phyloP scores from a whole-genome alignment of 2,797 vertebrate genomes.

The Pangasius djambal region DNA sequence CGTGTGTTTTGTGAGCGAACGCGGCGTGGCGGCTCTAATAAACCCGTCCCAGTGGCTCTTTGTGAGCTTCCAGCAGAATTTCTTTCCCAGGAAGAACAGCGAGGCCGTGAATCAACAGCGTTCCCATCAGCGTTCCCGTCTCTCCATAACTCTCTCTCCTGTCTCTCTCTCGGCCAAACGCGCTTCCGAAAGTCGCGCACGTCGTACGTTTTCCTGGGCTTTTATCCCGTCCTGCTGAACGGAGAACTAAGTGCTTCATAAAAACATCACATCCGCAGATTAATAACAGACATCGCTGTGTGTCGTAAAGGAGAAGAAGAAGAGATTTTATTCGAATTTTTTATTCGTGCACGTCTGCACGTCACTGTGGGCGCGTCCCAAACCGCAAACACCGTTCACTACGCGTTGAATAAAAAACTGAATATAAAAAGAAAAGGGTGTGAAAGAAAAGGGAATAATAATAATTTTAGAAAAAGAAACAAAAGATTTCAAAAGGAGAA shows the following conservation, averaged over 20 bases:
- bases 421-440: no score
- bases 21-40: neutral
- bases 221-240: neutral
- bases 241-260: neutral
- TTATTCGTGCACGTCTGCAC: neutral
- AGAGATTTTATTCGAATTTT: neutral
- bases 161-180: neutral
- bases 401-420: neutral
- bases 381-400: neutral
- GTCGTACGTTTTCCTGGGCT: slow-evolving; percentile 6
- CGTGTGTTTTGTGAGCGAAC: neutral
- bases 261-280: neutral
- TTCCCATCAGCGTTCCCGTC: neutral
- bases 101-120: slow-evolving; percentile 15
- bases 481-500: neutral
- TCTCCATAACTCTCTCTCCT: neutral
- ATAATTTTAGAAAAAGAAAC: neutral
- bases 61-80: slow-evolving; percentile 11
- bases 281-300: neutral
- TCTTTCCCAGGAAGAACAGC: slow-evolving; percentile 24
- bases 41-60: neutral
- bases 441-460: neutral
- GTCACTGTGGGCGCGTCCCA: neutral
- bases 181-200: neutral
- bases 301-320: neutral